Conservation (phyloP, 1,140 invertebrate species). For the Meteorus sp. region DNA sequence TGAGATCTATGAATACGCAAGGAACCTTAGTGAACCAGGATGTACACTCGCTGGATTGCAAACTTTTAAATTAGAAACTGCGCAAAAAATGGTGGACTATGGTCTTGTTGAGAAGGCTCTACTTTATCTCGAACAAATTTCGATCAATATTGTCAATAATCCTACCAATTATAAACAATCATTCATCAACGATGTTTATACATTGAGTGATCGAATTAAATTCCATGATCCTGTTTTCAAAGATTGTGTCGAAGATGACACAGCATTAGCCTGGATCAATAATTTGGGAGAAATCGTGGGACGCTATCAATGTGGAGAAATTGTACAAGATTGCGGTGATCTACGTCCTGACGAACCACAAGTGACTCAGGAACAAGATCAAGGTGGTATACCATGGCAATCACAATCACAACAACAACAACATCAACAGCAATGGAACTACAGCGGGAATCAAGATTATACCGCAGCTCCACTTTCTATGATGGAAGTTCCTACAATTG, state of each 20-base stretch:
- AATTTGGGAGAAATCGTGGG: conserved; percentile 47
- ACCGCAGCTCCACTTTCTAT: conserved; percentile 39
- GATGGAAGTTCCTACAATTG: conserved; percentile 38
- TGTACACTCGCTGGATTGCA: conserved; percentile 71
- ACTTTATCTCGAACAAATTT: conserved; percentile 80
- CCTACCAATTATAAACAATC: conserved; percentile 61
- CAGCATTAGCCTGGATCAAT: conserved; percentile 49
- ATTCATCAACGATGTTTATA: conserved; percentile 68
- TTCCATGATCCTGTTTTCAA: conserved; percentile 75
- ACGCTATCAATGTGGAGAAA: conserved; percentile 46
- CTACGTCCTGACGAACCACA: conserved; percentile 24
- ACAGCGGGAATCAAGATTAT: conserved; percentile 30
- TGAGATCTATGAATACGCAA: conserved; percentile 93
- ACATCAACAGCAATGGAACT: conserved; percentile 39
- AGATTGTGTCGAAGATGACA: conserved; percentile 51
- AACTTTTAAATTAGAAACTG: conserved; percentile 74
- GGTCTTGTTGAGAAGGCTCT: conserved; percentile 78
- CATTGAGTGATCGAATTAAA: conserved; percentile 74
- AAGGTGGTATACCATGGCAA: conserved; percentile 25
- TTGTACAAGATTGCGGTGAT: conserved; percentile 34
- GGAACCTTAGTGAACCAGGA: conserved; percentile 75
- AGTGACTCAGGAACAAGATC: conserved; percentile 27
- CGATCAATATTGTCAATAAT: conserved; percentile 65
- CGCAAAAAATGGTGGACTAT: conserved; percentile 75
- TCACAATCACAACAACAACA: conserved; percentile 25